Conservation (phyloP, 2,797 vertebrate genomes). For the Tauraco hartlaubi region DNA sequence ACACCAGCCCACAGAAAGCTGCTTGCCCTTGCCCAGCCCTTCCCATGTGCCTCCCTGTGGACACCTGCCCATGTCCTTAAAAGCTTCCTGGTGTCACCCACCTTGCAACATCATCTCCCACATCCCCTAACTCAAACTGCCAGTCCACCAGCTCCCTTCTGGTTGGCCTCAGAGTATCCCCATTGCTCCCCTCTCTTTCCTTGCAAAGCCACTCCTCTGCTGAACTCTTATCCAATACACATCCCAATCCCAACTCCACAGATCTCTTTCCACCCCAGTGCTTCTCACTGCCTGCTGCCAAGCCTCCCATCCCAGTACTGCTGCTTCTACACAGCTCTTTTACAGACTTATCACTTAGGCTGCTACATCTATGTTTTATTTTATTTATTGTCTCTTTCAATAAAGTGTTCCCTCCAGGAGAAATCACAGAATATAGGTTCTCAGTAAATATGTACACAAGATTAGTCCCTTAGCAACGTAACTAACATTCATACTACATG, state of each 20-base stretch:
- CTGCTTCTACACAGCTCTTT: not conserved
- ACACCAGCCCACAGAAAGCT: not conserved
- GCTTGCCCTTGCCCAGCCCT: not conserved
- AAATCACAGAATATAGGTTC: not conserved
- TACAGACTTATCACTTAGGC: not conserved
- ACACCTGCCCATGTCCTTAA: not conserved
- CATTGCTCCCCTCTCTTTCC: not conserved
- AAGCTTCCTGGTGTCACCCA: not conserved
- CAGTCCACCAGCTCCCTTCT: not conserved
- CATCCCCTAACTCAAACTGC: not conserved
- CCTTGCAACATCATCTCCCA: not conserved
- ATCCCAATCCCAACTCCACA: not conserved
- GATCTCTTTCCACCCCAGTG: not conserved
- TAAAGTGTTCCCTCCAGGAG: not conserved
- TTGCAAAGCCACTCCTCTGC: not conserved
- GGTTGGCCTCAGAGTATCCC: fast-evolving
- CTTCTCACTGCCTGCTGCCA: not conserved
- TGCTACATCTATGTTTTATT: not conserved
- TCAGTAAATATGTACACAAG: not conserved
- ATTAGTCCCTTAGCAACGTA: not conserved
- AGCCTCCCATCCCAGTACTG: not conserved
- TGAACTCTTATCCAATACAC: not conserved
- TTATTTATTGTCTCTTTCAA: not conserved
- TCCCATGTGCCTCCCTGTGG: not conserved
- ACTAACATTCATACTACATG: not conserved